Conservation (phyloP, 2,888 invertebrate genomes). For the Apantesis nais region DNA sequence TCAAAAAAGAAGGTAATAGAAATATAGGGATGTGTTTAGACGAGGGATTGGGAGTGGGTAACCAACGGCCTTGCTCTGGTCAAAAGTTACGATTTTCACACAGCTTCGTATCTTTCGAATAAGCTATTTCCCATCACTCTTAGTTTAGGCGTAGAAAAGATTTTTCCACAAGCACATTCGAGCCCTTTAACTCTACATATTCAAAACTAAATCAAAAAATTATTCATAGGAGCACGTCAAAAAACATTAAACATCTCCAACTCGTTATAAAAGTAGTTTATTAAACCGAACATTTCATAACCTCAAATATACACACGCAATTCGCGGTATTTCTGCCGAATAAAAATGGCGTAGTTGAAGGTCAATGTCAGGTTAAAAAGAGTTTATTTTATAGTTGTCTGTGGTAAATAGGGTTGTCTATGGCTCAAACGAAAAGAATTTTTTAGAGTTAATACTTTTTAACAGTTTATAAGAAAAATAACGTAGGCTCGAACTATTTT, state of each 20-base stretch:
- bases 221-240: constrained; percentile 2
- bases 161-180: neutral
- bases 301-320: constrained; percentile 17
- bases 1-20: too few species aligned
- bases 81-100: too few species aligned
- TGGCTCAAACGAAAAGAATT: neutral
- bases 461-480: neutral
- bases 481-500: too few species aligned
- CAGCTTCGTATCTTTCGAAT: too few species aligned
- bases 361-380: constrained; percentile 22
- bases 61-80: too few species aligned
- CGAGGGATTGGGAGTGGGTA: too few species aligned
- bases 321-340: constrained; percentile 22
- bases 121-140: neutral
- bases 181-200: neutral
- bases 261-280: constrained; percentile 5
- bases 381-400: constrained; percentile 16
- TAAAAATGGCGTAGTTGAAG: constrained; percentile 21
- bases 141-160: neutral
- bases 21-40: neutral
- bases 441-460: neutral
- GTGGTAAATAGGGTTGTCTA: constrained; percentile 10
- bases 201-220: neutral
- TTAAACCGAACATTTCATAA: constrained; percentile 9
- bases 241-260: constrained; percentile 3